Base-by-base conservation (phyloP, 2,888 invertebrate species). In the Incurvaria masculella region DNA sequence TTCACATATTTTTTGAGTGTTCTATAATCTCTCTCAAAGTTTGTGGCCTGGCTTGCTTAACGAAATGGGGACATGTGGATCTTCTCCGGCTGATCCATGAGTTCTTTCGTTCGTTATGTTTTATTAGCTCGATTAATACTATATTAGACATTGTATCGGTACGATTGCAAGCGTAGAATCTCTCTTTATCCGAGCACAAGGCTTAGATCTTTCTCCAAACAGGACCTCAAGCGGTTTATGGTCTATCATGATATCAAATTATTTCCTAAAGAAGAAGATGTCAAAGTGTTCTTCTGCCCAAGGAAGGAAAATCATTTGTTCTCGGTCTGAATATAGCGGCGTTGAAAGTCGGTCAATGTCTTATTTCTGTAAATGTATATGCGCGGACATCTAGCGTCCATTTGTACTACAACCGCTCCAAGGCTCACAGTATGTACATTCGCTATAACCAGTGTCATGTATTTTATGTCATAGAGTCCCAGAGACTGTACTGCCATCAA, bases 291-390 rank as follows among this genome's bases (percentile, higher is more conserved):
- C 59, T 8, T 65, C 59, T 2, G 62, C 66, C 53, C 58, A 40
- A 40, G 14, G 14, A 14, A 6, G 8, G 6, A 4, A 40, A 40
- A 23, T 5, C 23, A n/a, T 55, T 62, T 58, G 43, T 59, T 59
- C 49, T 62, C 60, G 10, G 59, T 46, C 40, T 40, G 40, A 1
- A 55, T 65, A 51, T 61, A 62, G n/a, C 50, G 51, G 27, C 52
- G 56, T 48, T 73, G 62, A 3, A 57, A 56, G 16, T 53, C 61
- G 33, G 57, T 59, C 46, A 63, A 57, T 50, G 55, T 66, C 54
- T 53, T 57, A 44, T 64, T 69, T 0, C 64, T 67, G 53, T 63
- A 69, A 2, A 58, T 56, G 26, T 70, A 65, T 3, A 70, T 51
- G 50, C 59, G 50, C 21, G 51, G 52, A 1, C 51, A 57, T 21